phyloP scores from a whole-genome alignment of 2,888 invertebrate species.

The Pteria penguin region DNA sequence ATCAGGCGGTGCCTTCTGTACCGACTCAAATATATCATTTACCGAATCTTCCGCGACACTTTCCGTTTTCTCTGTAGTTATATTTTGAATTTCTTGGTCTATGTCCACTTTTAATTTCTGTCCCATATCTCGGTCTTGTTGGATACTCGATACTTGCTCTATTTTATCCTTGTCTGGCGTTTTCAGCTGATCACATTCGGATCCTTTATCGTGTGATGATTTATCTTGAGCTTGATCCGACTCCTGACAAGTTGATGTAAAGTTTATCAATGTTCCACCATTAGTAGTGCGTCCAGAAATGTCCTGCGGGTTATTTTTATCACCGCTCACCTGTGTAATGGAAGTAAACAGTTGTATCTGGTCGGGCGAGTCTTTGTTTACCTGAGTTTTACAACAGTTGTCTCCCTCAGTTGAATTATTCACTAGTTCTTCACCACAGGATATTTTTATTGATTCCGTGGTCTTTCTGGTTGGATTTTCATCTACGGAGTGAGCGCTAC shows the following conservation, averaged over 20 bases:
- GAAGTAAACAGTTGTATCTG: slow-evolving; percentile 6
- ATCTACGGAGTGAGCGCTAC: background rate
- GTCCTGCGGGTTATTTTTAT: background rate
- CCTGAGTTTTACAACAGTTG: background rate
- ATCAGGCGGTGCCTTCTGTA: too few species aligned
- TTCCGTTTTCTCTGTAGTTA: background rate
- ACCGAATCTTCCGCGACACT: too few species aligned
- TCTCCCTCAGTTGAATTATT: slow-evolving; percentile 8
- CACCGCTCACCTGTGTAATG: background rate
- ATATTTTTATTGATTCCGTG: background rate
- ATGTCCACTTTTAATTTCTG: background rate
- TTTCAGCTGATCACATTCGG: too few species aligned
- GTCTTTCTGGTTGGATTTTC: background rate
- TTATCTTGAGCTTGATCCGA: background rate
- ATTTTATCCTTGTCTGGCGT: background rate
- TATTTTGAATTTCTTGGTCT: background rate
- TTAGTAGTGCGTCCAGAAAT: background rate
- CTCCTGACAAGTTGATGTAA: slow-evolving; percentile 9
- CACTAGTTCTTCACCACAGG: background rate
- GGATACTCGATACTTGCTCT: background rate
- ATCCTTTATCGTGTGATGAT: background rate
- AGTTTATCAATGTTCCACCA: background rate
- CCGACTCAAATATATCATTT: too few species aligned
- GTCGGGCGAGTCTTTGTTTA: slow-evolving; percentile 9
- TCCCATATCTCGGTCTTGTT: background rate